Percentiles rank a stretch among this genome's conserved stretches.
Evolutionary conservation across 30 jellyfish, hydroid and myxozoan species (phyloP).

Genomic region (Clytia hemisphaerica): DNA sequence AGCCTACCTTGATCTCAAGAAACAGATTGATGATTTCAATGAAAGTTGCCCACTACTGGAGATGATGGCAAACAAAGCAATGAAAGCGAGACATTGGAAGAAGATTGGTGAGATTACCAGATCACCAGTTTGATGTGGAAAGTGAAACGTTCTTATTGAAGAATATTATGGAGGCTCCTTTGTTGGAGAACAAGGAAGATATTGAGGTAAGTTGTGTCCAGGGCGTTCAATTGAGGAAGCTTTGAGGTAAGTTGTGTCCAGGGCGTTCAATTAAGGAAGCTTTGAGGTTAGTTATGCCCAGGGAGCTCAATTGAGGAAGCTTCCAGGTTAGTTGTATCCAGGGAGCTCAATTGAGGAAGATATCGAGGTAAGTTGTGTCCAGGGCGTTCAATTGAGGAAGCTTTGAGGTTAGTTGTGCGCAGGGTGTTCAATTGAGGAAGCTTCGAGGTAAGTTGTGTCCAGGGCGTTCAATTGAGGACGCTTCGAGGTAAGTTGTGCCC

Average conservation of each 20-base stretch:
- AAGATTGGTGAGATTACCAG: constrained; percentile 58
- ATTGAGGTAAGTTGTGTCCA: constrained; percentile 70
- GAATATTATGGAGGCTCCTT: constrained; percentile 80
- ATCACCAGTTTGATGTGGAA: constrained; percentile 63
- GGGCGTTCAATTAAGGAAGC: too few species aligned
- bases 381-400: too few species aligned
- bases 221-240: too few species aligned
- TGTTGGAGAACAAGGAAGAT: constrained; percentile 54
- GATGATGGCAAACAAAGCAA: constrained; percentile 75
- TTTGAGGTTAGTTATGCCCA: too few species aligned
- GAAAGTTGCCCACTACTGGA: constrained; percentile 80
- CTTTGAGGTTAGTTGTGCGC: too few species aligned
- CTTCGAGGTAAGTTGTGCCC: too few species aligned
- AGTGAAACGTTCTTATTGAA: constrained; percentile 59
- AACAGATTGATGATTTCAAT: constrained; percentile 68
- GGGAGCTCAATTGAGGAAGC: too few species aligned
- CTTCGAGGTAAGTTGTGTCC: too few species aligned
- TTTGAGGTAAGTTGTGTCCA: too few species aligned
- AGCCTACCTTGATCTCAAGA: constrained; percentile 57
- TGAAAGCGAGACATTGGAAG: constrained; percentile 71
- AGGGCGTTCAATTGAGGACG: too few species aligned
- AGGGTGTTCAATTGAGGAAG: too few species aligned
- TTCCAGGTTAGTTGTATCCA: constrained; percentile 68
- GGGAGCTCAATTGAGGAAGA: constrained; percentile 70
- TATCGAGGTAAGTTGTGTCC: constrained; percentile 75